These are phyloP conservation scores for Melanotaenia parkinsoni DNA, from an alignment of 2,797 vertebrate species.

Conservation along the genomic window DNA sequence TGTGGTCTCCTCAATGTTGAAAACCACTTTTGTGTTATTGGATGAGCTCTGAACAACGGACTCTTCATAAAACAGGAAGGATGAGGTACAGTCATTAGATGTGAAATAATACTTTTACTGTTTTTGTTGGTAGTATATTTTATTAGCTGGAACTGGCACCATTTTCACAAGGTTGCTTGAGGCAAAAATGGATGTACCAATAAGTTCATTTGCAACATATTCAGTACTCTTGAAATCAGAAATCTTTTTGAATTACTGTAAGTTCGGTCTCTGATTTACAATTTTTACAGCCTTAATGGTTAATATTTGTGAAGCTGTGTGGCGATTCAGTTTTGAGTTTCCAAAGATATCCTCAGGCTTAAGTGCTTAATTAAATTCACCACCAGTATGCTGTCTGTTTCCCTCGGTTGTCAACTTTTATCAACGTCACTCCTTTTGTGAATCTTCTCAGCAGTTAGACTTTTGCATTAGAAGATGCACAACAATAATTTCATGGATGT, in stretches of 20 bases:
- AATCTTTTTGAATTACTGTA: no score
- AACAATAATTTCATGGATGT: not conserved
- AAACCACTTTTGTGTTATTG: not conserved
- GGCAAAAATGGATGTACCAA: not conserved
- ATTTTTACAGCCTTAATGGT: not conserved
- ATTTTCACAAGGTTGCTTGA: not conserved
- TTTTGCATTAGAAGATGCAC: not conserved
- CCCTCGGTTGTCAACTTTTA: not conserved
- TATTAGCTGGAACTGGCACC: not conserved
- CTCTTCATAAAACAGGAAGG: not conserved
- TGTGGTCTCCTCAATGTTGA: not conserved
- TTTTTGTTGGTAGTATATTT: not conserved
- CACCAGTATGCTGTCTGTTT: not conserved
- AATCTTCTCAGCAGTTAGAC: not conserved
- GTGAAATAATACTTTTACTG: not conserved
- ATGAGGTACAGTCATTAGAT: not conserved
- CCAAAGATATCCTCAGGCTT: not conserved
- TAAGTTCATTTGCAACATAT: not conserved
- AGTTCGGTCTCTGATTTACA: no score
- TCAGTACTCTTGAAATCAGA: not conserved
- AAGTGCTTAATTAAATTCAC: no score
- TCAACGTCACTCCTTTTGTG: not conserved
- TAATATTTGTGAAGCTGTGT: not conserved
- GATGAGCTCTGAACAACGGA: constrained; percentile 6
- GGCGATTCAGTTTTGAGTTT: not conserved